Evolutionary conservation across 2,113 vertebrate genomes (phyloP).

Genomic region (Phyllostomus discolor): DNA sequence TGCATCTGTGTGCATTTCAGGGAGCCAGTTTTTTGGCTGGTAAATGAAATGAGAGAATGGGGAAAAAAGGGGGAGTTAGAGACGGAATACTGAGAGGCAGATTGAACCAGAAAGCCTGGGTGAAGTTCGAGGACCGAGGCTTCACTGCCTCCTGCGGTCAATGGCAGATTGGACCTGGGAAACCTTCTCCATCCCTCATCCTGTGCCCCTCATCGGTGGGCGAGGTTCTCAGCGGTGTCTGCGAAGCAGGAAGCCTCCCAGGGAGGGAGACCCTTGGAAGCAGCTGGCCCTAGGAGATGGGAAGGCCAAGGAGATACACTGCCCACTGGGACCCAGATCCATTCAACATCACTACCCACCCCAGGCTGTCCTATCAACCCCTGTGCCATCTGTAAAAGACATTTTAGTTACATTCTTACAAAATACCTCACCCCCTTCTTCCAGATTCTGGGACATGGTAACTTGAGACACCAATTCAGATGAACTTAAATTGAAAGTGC

Average conservation of each 20-base stretch:
- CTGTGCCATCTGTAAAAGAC: rapidly evolving
- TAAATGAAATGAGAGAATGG: background rate
- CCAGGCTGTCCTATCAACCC: background rate
- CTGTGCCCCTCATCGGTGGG: rapidly evolving
- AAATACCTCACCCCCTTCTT: background rate
- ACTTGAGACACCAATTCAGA: background rate
- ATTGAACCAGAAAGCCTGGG: background rate
- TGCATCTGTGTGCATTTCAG: background rate
- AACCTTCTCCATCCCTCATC: rapidly evolving
- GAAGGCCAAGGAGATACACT: background rate
- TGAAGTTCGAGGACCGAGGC: rapidly evolving
- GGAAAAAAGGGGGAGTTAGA: no score
- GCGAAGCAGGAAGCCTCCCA: background rate
- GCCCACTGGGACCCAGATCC: no score
- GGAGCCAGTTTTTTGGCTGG: background rate
- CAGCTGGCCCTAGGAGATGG: background rate
- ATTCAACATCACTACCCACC: background rate
- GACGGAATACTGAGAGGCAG: background rate
- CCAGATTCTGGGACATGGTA: background rate
- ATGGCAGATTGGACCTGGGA: background rate
- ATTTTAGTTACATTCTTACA: background rate
- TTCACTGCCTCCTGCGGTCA: rapidly evolving
- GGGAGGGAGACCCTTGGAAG: no score
- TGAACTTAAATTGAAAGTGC: background rate
- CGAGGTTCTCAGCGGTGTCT: no score